Evolutionary conservation across 2,888 invertebrate genomes (phyloP).

Genomic region (Tetramorium bicarinatum): DNA sequence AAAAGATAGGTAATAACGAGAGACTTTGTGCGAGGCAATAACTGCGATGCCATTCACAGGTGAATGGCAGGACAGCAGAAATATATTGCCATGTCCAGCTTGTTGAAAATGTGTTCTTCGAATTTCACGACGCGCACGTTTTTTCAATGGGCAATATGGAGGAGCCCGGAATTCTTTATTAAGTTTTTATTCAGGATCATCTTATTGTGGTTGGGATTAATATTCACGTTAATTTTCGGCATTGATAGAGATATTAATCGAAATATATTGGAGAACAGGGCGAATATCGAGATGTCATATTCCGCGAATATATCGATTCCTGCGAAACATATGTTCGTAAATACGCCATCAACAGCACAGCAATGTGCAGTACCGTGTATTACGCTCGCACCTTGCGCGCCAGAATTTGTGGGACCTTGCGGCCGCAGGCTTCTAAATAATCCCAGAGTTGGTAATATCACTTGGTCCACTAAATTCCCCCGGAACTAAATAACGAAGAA

Average conservation of each 20-base stretch:
- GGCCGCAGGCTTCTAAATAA: conserved; percentile 74
- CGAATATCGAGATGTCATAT: conserved; percentile 49
- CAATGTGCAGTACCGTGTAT: background rate
- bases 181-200: background rate
- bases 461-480: conserved; percentile 71
- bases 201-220: background rate
- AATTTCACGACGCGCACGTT: background rate
- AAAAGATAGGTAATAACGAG: conserved; percentile 10
- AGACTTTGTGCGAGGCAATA: conserved; percentile 37
- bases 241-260: conserved; percentile 16
- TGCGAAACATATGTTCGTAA: conserved; percentile 45
- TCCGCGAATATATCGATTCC: conserved; percentile 56
- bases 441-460: conserved; percentile 76
- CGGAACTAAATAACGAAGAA: conserved; percentile 65
- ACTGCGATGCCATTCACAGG: conserved; percentile 34
- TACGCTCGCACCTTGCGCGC: conserved; percentile 46
- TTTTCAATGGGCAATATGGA: background rate
- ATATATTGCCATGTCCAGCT: conserved; percentile 1
- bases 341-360: conserved; percentile 45
- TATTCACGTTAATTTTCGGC: background rate
- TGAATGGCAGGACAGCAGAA: conserved; percentile 27
- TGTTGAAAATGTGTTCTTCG: conserved; percentile 7
- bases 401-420: conserved; percentile 72
- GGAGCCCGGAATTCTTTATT: background rate
- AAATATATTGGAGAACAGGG: background rate